Conservation (phyloP, 2,113 vertebrate genomes). For the Ptyas mucosa region DNA sequence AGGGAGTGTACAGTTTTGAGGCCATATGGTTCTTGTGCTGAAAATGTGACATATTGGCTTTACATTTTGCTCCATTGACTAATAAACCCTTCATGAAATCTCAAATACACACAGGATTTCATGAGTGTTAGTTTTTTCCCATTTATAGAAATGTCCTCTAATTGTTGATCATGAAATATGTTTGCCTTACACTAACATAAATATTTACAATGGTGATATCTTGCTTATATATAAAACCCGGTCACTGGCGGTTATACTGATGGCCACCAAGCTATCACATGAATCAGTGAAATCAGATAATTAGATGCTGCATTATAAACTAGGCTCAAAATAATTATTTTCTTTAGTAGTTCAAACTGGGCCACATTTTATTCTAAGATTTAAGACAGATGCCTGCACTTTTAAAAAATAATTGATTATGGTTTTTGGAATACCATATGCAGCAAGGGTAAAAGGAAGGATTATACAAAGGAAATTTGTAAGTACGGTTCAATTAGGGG, state of each 20-base stretch:
- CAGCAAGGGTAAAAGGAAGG: neutral
- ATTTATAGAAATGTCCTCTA: slow-evolving; percentile 39
- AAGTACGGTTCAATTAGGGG: neutral
- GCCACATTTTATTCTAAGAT: neutral
- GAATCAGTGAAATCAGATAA: neutral
- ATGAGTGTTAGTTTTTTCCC: slow-evolving; percentile 14
- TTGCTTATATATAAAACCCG: neutral
- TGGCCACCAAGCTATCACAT: neutral
- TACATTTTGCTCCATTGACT: neutral
- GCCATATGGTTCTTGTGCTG: neutral
- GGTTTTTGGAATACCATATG: neutral
- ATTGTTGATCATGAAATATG: slow-evolving; percentile 14
- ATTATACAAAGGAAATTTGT: neutral
- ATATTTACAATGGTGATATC: slow-evolving; percentile 42
- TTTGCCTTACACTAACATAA: slow-evolving; percentile 18
- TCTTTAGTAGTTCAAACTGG: neutral
- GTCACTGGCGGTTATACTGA: slow-evolving; percentile 12
- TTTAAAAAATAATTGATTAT: neutral
- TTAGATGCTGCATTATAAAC: neutral
- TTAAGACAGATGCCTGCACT: neutral
- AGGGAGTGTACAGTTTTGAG: neutral
- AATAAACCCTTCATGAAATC: neutral
- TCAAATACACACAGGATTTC: slow-evolving; percentile 5
- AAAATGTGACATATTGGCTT: slow-evolving; percentile 31
- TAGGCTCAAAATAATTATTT: neutral